Evolutionary conservation across 35 echinoderm and acorn worm species (phyloP).

Genomic region (Apostichopus californicus): DNA sequence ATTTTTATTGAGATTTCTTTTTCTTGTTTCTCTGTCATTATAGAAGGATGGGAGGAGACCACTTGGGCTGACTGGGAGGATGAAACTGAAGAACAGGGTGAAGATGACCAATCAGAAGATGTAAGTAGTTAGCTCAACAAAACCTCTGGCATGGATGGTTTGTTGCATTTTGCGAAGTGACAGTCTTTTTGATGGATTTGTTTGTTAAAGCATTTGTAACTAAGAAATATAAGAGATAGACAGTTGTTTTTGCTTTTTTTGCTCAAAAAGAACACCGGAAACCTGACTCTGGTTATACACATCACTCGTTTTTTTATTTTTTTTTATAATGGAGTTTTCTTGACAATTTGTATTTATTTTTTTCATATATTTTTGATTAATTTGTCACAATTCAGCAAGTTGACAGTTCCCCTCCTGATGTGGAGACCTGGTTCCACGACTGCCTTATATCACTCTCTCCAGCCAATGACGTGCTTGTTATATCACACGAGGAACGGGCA

Average conservation of each 20-base stretch:
- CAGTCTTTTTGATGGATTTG: no score
- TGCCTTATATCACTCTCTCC: conserved; percentile 81
- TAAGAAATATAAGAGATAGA: no score
- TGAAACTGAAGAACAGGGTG: conserved; percentile 21
- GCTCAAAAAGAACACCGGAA: no score
- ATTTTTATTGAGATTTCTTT: not conserved
- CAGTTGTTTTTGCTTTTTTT: no score
- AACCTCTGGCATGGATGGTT: no score
- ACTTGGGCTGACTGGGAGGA: conserved; percentile 50
- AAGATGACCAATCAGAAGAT: conserved; percentile 29
- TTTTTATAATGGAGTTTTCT: not conserved
- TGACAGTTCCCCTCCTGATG: not conserved
- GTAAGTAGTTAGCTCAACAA: not conserved
- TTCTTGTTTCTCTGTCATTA: not conserved
- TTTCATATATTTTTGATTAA: no score
- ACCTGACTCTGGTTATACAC: no score
- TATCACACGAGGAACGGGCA: conserved; percentile 85
- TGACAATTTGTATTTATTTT: not conserved
- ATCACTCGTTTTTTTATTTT: not conserved
- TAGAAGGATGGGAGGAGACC: conserved; percentile 52
- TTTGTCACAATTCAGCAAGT: not conserved
- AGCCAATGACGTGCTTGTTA: conserved; percentile 81
- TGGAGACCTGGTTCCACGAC: conserved; percentile 88
- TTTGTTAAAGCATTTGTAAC: no score
- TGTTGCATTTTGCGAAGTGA: no score